Conservation (phyloP, 2,888 invertebrate genomes). For the Abrostola tripartita region DNA sequence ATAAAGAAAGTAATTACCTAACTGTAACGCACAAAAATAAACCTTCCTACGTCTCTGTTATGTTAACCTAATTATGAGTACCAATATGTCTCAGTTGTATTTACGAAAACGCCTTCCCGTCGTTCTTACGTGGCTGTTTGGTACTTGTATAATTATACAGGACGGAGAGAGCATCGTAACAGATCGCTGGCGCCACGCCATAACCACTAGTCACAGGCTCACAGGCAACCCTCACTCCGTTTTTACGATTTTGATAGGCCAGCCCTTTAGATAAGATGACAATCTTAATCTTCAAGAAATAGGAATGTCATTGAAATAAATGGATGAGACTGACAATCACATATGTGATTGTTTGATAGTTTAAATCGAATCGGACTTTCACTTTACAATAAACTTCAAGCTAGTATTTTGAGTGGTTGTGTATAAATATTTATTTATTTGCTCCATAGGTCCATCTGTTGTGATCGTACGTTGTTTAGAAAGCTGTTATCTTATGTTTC, state of each 20-base stretch:
- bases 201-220: conserved; percentile 19
- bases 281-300: conserved; percentile 4
- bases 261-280: conserved; percentile 26
- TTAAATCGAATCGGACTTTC: background rate
- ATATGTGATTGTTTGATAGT: background rate
- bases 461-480: too few relatives aligned
- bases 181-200: conserved; percentile 38
- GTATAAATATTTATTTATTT: background rate
- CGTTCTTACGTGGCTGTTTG: conserved; percentile 1
- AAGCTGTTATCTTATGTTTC: too few relatives aligned
- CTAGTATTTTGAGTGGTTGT: background rate
- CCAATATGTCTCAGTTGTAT: background rate
- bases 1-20: too few relatives aligned
- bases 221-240: conserved; percentile 20
- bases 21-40: too few relatives aligned
- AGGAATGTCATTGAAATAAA: conserved; percentile 4
- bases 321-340: background rate
- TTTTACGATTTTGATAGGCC: conserved; percentile 39
- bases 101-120: conserved; percentile 12
- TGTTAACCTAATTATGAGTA: background rate
- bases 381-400: background rate
- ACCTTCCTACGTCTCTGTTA: background rate
- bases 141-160: conserved; percentile 21
- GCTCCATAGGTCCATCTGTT: too few relatives aligned
- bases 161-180: conserved; percentile 20